Evolutionary conservation across 2,888 invertebrate species (phyloP).

Genomic region (Archips xylosteana): DNA sequence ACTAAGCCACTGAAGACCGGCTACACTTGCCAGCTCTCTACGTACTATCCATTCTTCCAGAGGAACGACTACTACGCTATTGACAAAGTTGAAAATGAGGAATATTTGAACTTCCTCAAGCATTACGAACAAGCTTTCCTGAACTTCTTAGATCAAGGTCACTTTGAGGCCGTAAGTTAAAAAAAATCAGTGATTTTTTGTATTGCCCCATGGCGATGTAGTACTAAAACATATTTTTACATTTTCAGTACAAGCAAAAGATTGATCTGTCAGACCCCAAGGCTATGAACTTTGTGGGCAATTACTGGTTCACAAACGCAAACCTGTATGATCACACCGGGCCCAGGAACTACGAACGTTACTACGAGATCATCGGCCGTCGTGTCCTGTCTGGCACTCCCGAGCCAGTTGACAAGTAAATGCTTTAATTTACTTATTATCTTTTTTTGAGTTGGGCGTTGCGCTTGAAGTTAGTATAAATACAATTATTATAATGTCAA

Average conservation of each 20-base stretch:
- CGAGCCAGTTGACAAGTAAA: constrained; percentile 60
- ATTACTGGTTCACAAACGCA: constrained; percentile 85
- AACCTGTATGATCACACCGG: constrained; percentile 70
- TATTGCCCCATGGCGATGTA: neutral
- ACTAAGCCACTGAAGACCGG: constrained; percentile 84
- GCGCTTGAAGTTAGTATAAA: neutral
- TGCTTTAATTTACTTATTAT: constrained; percentile 28
- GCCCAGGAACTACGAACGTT: constrained; percentile 73
- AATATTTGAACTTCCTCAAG: constrained; percentile 84
- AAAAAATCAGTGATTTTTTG: neutral
- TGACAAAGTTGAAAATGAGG: constrained; percentile 74
- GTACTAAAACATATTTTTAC: constrained; percentile 44
- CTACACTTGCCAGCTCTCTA: constrained; percentile 59
- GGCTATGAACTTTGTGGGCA: constrained; percentile 83
- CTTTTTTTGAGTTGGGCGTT: neutral
- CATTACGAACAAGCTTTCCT: constrained; percentile 84
- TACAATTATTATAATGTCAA: neutral
- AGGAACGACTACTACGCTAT: constrained; percentile 87
- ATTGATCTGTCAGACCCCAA: constrained; percentile 67
- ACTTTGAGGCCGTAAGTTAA: constrained; percentile 86
- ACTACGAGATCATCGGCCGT: constrained; percentile 86
- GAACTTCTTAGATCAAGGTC: constrained; percentile 81
- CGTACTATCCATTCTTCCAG: constrained; percentile 80
- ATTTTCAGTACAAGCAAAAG: constrained; percentile 66
- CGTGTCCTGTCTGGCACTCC: constrained; percentile 69